A percentile compares a stretch with the other conserved stretches of the same genome.
These are phyloP conservation scores for Hippocampus comes DNA, from an alignment of 2,113 vertebrate genomes.

Conservation along the genomic window DNA sequence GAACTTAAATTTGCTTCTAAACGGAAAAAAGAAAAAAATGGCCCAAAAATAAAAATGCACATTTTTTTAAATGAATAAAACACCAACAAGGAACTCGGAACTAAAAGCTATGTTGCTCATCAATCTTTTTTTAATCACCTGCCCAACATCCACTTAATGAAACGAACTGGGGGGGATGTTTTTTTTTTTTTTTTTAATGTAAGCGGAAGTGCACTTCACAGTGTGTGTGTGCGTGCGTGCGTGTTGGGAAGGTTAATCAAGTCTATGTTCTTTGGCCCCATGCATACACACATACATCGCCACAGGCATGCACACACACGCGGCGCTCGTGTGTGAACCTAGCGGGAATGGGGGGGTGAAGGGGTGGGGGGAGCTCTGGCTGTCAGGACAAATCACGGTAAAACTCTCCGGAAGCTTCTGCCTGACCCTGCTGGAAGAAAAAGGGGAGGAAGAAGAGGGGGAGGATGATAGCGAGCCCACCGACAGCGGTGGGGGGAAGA, in stretches of 20 bases:
- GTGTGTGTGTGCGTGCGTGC: neutral
- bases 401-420: constrained; percentile 6
- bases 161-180: neutral
- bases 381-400: constrained; percentile 8
- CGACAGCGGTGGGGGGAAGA: neutral
- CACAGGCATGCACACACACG: neutral
- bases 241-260: neutral
- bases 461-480: neutral
- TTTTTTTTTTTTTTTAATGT: neutral
- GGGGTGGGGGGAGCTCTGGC: neutral
- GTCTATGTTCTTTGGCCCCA: constrained; percentile 5
- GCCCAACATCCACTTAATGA: neutral
- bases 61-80: neutral
- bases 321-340: neutral
- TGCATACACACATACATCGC: neutral
- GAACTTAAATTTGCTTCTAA: too few relatives aligned
- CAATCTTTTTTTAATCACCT: neutral
- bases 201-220: neutral
- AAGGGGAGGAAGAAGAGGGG: neutral
- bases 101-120: neutral
- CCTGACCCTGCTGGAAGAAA: constrained; percentile 3
- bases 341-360: neutral
- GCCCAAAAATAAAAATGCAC: neutral
- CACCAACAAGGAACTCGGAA: neutral
- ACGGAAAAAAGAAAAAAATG: too few relatives aligned